Evolutionary conservation across 2,797 vertebrate species (phyloP).

Genomic region (Phylloscopus collybita): DNA sequence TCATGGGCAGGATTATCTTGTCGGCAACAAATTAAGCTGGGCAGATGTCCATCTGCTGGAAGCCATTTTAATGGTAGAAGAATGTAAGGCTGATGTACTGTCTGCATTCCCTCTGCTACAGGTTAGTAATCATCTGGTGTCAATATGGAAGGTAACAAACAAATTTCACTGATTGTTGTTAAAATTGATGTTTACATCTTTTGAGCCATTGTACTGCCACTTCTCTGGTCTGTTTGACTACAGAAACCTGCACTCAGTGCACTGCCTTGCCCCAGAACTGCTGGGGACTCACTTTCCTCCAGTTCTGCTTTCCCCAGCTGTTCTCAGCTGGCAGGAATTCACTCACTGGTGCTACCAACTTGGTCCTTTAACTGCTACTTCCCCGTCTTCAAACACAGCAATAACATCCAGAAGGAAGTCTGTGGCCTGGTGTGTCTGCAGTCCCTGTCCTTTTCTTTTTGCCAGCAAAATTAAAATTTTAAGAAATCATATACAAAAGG

Average conservation of each 20-base stretch:
- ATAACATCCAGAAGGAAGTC: neutral
- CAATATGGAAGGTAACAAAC: neutral
- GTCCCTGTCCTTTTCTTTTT: neutral
- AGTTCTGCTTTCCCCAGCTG: neutral
- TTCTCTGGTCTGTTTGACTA: neutral
- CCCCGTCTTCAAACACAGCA: neutral
- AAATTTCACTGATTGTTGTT: neutral
- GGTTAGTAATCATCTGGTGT: slow-evolving; percentile 64
- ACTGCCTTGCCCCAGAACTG: neutral
- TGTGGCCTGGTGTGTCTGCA: neutral
- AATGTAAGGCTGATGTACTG: slow-evolving; percentile 79
- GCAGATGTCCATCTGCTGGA: slow-evolving; percentile 89
- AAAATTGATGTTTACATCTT: neutral
- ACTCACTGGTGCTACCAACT: neutral
- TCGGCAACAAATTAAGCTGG: slow-evolving; percentile 84
- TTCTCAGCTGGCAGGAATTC: neutral
- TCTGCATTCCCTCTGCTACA: slow-evolving; percentile 80
- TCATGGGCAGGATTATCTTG: slow-evolving; percentile 80
- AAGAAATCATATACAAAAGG: neutral
- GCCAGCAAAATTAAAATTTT: neutral
- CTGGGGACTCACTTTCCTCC: neutral
- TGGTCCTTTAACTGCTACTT: neutral
- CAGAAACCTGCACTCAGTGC: neutral
- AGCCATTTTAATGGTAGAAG: slow-evolving; percentile 84
- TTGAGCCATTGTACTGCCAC: neutral